Base-by-base conservation (phyloP, 2,113 vertebrate species). In the Pelecanus crispus region DNA sequence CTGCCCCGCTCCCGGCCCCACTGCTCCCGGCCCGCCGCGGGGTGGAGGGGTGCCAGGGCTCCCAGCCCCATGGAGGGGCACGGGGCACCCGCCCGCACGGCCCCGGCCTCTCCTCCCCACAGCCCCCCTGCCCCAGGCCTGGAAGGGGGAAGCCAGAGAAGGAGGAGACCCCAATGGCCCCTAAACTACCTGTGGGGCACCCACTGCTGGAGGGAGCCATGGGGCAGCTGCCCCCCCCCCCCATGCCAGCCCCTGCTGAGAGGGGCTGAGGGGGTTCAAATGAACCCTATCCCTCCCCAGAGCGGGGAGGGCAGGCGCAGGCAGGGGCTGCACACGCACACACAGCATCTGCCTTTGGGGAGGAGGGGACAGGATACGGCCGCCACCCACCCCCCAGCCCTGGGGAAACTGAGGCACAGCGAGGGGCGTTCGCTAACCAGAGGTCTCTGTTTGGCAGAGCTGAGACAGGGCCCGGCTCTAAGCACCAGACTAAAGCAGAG, bases 401-500 rank as follows among this genome's bases (percentile, higher is more conserved):
- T 65, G 40, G 92, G 92, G 81, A 88, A 94, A 94, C 88, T 92
- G 95, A 97, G 96, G 96, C 95, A 97, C 95, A 55, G 92, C 72
- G 0, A 94, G 94, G 91, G 94, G 72, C 36, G 3, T 93, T 90
- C 3, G 59, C 90, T 96, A 92, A 95, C 92, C 7, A 19, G 96
- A 97, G 96, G 96, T 97, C 94, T 94, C 82, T 95, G 94, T 96
- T 97, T 83, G 91, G 82, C 96, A 96, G 96, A 96, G 97, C 96
- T 87, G 94, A 95, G 96, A 71, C 70, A 0, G 44, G n/a, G 86
- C 81, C 93, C 81, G 5, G 95, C 95, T 94, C 96, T 79, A 89
- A 95, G 95, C 95, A 96, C 94, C 96, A 97, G 92, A 97, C 95
- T 94, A 90, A 96, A 97, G 96, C 96, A 93, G 94, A 97, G 96